Percentiles rank a stretch among this genome's conserved stretches.
Evolutionary conservation across 1,140 invertebrate genomes (phyloP).

Genomic region (Pogonomyrmex californicus): DNA sequence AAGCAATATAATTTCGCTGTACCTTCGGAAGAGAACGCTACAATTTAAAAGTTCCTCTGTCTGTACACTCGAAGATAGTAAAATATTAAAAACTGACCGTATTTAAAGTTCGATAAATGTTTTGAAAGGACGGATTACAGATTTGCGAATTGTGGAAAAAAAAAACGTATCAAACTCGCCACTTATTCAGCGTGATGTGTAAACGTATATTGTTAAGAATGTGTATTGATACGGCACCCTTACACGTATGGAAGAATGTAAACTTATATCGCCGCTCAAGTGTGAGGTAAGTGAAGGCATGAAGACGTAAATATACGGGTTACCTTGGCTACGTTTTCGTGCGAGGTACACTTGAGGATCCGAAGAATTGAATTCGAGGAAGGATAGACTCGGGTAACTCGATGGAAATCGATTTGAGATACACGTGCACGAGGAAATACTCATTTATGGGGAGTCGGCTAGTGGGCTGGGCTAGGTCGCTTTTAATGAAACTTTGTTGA

Average conservation of each 20-base stretch:
- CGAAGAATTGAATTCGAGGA: constrained; percentile 67
- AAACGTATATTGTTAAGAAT: not conserved
- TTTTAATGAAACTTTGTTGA: constrained; percentile 77
- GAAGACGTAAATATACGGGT: constrained; percentile 50
- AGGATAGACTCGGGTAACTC: constrained; percentile 67
- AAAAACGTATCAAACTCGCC: not conserved
- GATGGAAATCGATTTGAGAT: constrained; percentile 70
- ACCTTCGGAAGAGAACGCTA: not conserved
- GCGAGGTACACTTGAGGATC: not conserved
- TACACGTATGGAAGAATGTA: constrained; percentile 23
- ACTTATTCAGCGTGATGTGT: not conserved
- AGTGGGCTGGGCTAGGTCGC: constrained; percentile 61
- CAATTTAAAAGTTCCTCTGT: not conserved
- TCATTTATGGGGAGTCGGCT: constrained; percentile 59
- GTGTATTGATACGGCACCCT: constrained; percentile 22
- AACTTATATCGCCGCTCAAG: constrained; percentile 29
- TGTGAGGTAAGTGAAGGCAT: constrained; percentile 12
- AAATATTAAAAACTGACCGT: not conserved
- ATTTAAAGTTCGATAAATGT: not conserved
- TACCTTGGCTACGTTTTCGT: constrained; percentile 37
- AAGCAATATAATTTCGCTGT: not conserved
- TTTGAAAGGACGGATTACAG: not conserved
- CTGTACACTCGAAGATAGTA: not conserved
- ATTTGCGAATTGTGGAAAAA: not conserved
- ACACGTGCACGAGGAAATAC: constrained; percentile 42